A percentile compares a stretch with the other conserved stretches of the same genome.
phyloP scores from a whole-genome alignment of 1,140 invertebrate species.

The Leptinotarsa texana region DNA sequence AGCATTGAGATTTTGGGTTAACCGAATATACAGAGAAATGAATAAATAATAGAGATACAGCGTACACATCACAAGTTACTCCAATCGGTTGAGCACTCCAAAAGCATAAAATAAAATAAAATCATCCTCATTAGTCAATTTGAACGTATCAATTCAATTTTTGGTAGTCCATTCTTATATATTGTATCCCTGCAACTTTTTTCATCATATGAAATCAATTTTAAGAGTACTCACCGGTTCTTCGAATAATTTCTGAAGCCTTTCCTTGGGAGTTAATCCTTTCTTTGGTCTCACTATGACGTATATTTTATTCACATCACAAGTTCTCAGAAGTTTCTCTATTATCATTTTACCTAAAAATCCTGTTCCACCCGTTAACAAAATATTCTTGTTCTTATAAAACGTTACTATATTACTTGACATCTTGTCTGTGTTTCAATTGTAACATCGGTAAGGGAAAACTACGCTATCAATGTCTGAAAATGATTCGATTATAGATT shows the following conservation, averaged over 20 bases:
- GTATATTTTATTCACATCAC: slow-evolving; percentile 68
- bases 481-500: slow-evolving; percentile 32
- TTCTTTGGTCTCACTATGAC: slow-evolving; percentile 73
- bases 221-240: slow-evolving; percentile 28
- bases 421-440: slow-evolving; percentile 15
- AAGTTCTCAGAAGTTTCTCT: slow-evolving; percentile 74
- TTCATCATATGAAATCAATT: too few relatives aligned
- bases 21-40: too few relatives aligned
- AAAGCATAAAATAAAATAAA: too few relatives aligned
- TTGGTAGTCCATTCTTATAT: too few relatives aligned
- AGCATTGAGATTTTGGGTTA: too few relatives aligned
- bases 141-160: too few relatives aligned
- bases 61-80: too few relatives aligned
- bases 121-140: too few relatives aligned
- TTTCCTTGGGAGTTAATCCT: slow-evolving; percentile 48
- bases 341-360: slow-evolving; percentile 92
- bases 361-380: slow-evolving; percentile 74
- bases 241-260: slow-evolving; percentile 31
- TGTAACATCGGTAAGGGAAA: background rate
- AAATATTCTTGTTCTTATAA: slow-evolving; percentile 56
- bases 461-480: slow-evolving; percentile 5
- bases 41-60: too few relatives aligned
- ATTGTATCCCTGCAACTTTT: too few relatives aligned
- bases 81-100: too few relatives aligned
- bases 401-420: slow-evolving; percentile 38